phyloP scores from a whole-genome alignment of 1,140 invertebrate species.

The Lanistes nyassanus region DNA sequence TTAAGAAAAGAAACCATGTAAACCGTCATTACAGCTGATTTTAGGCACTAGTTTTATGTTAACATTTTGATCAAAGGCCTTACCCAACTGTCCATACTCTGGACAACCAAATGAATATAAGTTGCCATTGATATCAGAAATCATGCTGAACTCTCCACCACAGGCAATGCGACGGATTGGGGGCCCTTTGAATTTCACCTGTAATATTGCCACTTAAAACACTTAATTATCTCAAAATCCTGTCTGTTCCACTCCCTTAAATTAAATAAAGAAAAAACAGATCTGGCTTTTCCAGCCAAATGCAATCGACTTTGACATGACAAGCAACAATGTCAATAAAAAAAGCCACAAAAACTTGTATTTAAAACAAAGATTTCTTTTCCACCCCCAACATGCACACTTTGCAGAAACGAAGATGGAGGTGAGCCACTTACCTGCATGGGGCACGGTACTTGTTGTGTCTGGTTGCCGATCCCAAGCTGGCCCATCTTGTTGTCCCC shows the following conservation, averaged over 20 bases:
- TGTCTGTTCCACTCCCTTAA: too few relatives aligned
- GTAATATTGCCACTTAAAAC: constrained; percentile 17
- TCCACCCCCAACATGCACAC: too few relatives aligned
- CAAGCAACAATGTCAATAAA: not conserved
- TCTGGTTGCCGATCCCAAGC: constrained; percentile 84
- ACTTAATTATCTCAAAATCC: too few relatives aligned
- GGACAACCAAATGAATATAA: constrained; percentile 92
- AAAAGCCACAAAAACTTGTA: too few relatives aligned
- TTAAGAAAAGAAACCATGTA: too few relatives aligned
- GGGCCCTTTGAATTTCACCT: constrained; percentile 73
- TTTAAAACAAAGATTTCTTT: too few relatives aligned
- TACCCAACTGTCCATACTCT: constrained; percentile 89
- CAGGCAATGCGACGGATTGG: constrained; percentile 87
- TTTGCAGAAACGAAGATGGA: not conserved
- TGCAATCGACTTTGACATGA: not conserved
- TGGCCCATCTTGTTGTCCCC: constrained; percentile 93
- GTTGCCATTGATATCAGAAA: constrained; percentile 87
- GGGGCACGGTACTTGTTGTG: constrained; percentile 75
- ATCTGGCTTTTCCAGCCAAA: not conserved
- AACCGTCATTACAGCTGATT: too few relatives aligned
- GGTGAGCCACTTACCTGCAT: constrained; percentile 76
- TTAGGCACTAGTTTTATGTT: too few relatives aligned
- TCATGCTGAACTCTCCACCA: constrained; percentile 91
- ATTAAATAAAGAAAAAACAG: not conserved
- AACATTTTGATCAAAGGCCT: constrained; percentile 34